A percentile compares a stretch with the other conserved stretches of the same genome.
Evolutionary conservation across 2,113 vertebrate species (phyloP).

Genomic region (Neogobius melanostomus): DNA sequence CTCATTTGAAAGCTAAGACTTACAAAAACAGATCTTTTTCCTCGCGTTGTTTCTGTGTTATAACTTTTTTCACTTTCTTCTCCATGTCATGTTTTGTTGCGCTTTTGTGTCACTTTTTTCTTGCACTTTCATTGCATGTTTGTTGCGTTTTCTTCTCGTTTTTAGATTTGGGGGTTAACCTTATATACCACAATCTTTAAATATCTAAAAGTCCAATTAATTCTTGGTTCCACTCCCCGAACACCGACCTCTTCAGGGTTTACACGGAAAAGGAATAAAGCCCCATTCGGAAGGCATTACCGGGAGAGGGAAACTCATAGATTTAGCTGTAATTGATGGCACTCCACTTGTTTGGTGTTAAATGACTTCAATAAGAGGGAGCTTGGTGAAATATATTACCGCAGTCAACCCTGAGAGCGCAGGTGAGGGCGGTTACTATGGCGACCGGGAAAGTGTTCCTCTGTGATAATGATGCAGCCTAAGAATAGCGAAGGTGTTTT

Average conservation of each 20-base stretch:
- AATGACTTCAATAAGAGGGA: conserved; percentile 75
- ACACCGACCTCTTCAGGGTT: conserved; percentile 54
- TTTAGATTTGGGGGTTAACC: no score
- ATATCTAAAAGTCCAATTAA: no score
- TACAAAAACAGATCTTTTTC: no score
- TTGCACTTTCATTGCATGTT: no score
- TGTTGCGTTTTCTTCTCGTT: no score
- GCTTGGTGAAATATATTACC: conserved; percentile 67
- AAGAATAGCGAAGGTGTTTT: conserved; percentile 39
- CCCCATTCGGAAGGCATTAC: conserved; percentile 59
- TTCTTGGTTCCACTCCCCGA: conserved; percentile 53
- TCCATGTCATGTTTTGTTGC: no score
- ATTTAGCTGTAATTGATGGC: conserved; percentile 72
- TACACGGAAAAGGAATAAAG: conserved; percentile 57
- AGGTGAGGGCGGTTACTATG: conserved; percentile 71
- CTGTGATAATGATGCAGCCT: conserved; percentile 55
- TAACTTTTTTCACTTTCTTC: no score
- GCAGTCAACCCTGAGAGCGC: conserved; percentile 67
- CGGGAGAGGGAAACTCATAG: conserved; percentile 54
- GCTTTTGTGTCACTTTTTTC: no score
- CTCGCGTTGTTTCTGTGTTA: no score
- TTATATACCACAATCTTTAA: no score
- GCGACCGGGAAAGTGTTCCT: conserved; percentile 57
- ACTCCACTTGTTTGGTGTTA: conserved; percentile 72
- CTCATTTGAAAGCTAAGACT: no score